Conservation (phyloP, 2,797 vertebrate species). For the Chrosomus eos region DNA sequence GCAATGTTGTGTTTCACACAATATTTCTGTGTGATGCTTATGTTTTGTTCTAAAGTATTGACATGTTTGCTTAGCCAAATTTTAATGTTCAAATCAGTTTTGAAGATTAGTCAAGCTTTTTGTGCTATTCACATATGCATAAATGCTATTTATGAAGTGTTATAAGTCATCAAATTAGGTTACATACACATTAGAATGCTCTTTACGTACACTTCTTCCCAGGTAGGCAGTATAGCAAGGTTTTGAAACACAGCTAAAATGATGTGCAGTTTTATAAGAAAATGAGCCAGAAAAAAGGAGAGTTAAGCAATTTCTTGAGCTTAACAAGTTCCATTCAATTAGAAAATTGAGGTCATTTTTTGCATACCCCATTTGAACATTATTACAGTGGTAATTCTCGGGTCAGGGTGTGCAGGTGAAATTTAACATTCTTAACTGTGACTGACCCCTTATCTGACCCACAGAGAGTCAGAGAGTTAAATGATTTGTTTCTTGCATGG, state of each 20-base stretch:
- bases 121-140: background rate
- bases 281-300: background rate
- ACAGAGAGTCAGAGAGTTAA: constrained; percentile 15
- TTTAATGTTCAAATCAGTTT: background rate
- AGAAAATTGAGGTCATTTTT: background rate
- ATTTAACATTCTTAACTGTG: constrained; percentile 7
- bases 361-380: constrained; percentile 13
- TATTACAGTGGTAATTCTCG: constrained; percentile 2
- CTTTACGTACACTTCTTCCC: background rate
- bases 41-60: background rate
- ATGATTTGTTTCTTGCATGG: constrained; percentile 25
- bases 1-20: too few species aligned
- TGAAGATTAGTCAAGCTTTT: background rate
- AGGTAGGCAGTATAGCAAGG: background rate
- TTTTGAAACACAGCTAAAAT: background rate
- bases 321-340: background rate
- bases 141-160: background rate
- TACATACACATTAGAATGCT: background rate
- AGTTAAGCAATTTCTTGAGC: background rate
- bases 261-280: background rate
- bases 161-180: background rate
- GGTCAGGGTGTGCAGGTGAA: constrained; percentile 12
- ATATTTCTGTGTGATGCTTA: background rate
- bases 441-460: constrained; percentile 33
- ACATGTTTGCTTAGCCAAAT: background rate